A percentile compares a stretch with the other conserved stretches of the same genome.
Conservation (phyloP, 1,140 invertebrate species). For the Lethrus apterus region DNA sequence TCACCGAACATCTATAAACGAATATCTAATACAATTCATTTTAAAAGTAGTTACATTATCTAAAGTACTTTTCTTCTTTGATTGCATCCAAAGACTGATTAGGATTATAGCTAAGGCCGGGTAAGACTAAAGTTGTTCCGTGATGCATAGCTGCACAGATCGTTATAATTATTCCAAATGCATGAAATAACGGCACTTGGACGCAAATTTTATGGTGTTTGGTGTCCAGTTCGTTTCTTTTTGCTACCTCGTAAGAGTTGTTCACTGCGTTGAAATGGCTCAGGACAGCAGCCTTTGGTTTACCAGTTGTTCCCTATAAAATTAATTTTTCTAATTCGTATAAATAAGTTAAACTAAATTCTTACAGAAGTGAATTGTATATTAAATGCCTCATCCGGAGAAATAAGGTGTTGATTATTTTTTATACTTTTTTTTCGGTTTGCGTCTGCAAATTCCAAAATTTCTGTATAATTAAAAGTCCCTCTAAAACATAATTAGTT, state of each 20-base stretch:
- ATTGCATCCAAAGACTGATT: constrained; percentile 58
- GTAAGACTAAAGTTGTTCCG: constrained; percentile 65
- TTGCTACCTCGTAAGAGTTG: constrained; percentile 64
- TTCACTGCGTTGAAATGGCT: constrained; percentile 81
- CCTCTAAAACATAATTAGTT: constrained; percentile 47
- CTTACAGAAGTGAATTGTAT: constrained; percentile 86
- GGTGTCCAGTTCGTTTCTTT: constrained; percentile 50
- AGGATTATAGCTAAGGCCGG: constrained; percentile 61
- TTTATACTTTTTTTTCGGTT: constrained; percentile 36
- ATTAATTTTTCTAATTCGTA: neutral
- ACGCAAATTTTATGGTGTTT: constrained; percentile 56
- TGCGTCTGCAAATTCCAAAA: constrained; percentile 42
- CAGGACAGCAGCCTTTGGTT: constrained; percentile 79
- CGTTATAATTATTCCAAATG: constrained; percentile 72
- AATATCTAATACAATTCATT: neutral
- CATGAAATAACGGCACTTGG: constrained; percentile 90
- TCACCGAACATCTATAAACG: constrained; percentile 57
- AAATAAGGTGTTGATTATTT: constrained; percentile 45
- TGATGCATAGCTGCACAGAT: constrained; percentile 52
- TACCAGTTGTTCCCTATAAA: constrained; percentile 70
- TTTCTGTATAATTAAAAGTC: constrained; percentile 50
- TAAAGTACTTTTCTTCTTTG: constrained; percentile 57
- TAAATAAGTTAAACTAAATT: constrained; percentile 22
- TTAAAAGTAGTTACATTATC: neutral
- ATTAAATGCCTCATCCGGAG: constrained; percentile 58